These are phyloP conservation scores for Empidonax alnorum DNA, from an alignment of 2,113 vertebrate species.

Conservation along the genomic window DNA sequence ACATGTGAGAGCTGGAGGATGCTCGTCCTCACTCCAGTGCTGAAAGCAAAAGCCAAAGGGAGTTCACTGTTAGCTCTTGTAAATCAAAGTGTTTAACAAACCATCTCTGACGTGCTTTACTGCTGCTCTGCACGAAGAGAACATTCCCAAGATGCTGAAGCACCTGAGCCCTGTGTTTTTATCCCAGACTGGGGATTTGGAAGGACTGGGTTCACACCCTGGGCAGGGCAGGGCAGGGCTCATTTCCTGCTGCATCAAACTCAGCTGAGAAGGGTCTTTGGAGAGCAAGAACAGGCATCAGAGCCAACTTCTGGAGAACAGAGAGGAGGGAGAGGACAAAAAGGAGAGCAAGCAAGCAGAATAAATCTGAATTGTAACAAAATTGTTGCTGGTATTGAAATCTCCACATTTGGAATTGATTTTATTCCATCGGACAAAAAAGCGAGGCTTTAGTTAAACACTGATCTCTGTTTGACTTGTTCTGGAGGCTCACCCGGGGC, in stretches of 20 bases:
- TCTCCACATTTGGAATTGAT: slow-evolving; percentile 45
- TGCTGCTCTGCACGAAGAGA: background rate
- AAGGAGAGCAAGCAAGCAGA: background rate
- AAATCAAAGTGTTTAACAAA: background rate
- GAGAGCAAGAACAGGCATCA: background rate
- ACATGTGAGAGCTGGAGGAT: background rate
- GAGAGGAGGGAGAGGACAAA: background rate
- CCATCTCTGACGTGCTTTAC: background rate
- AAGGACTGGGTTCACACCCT: background rate
- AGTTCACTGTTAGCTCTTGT: background rate
- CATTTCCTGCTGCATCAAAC: background rate
- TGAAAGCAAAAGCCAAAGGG: background rate
- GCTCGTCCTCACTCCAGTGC: fast-evolving
- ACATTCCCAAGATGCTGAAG: background rate
- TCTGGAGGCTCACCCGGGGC: background rate
- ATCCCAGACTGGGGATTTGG: background rate
- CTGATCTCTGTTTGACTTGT: background rate
- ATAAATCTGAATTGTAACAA: background rate
- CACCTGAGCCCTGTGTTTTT: background rate
- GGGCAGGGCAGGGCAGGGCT: background rate
- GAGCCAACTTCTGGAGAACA: background rate
- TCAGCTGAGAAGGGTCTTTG: background rate
- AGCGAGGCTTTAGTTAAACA: background rate
- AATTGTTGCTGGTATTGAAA: background rate
- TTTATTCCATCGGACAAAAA: background rate